phyloP scores from a whole-genome alignment of 2,888 invertebrate genomes.

The Drosophila antonietae region DNA sequence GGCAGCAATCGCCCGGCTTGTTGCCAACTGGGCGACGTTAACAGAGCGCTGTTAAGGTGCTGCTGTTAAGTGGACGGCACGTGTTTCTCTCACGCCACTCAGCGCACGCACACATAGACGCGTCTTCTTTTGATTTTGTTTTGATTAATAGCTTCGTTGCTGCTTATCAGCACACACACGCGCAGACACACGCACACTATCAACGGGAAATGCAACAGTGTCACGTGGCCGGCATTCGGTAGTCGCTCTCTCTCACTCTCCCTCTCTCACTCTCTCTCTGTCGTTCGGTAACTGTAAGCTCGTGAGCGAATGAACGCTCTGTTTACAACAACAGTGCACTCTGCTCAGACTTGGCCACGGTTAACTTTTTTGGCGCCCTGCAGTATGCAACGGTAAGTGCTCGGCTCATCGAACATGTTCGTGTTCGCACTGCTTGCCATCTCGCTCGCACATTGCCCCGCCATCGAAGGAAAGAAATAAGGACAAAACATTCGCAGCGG shows the following conservation, averaged over 20 bases:
- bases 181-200: constrained; percentile 17
- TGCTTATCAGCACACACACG: constrained; percentile 56
- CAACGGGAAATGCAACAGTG: constrained; percentile 71
- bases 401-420: constrained; percentile 70
- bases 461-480: constrained; percentile 6
- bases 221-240: constrained; percentile 74
- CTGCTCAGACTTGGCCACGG: constrained; percentile 56
- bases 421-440: constrained; percentile 38
- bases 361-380: constrained; percentile 60
- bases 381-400: constrained; percentile 41
- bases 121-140: constrained; percentile 75
- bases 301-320: constrained; percentile 47
- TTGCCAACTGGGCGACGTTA: constrained; percentile 59
- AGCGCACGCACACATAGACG: constrained; percentile 56
- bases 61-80: constrained; percentile 64
- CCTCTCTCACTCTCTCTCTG: constrained; percentile 12
- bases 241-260: constrained; percentile 9
- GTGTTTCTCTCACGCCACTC: constrained; percentile 79
- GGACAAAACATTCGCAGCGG: constrained; percentile 21
- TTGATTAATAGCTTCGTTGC: constrained; percentile 80
- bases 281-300: constrained; percentile 37
- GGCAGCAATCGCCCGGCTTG: constrained; percentile 31
- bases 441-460: constrained; percentile 65
- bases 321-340: constrained; percentile 61
- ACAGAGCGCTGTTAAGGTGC: constrained; percentile 60